These are phyloP conservation scores for Paratilapia polleni DNA, from an alignment of 2,113 vertebrate genomes.

Conservation along the genomic window DNA sequence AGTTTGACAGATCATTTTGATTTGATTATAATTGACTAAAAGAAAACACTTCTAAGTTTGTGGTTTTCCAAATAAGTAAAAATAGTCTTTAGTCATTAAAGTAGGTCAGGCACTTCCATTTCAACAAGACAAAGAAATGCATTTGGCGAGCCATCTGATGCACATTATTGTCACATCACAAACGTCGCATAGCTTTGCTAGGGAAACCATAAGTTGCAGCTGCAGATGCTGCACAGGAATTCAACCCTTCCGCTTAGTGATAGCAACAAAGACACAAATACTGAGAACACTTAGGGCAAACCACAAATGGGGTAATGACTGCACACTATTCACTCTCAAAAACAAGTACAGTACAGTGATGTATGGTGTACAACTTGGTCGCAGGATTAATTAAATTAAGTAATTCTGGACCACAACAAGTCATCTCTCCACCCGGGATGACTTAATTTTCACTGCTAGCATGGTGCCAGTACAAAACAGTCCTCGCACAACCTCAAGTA, in stretches of 20 bases:
- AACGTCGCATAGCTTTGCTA: not conserved
- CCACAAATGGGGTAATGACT: conserved; percentile 39
- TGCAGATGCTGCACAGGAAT: conserved; percentile 38
- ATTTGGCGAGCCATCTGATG: not conserved
- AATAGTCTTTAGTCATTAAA: conserved; percentile 7
- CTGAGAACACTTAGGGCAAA: conserved; percentile 15
- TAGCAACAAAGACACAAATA: conserved; percentile 17
- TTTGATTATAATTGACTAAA: not conserved
- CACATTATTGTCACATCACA: not conserved
- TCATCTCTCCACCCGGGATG: not conserved
- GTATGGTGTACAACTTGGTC: not conserved
- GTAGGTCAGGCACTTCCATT: not conserved
- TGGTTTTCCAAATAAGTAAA: not conserved
- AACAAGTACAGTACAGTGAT: not conserved
- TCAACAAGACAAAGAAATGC: not conserved
- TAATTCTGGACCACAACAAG: not conserved
- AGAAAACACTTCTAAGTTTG: not conserved
- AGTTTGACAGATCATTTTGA: not conserved
- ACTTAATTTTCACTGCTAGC: conserved; percentile 13
- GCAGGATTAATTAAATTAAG: not conserved
- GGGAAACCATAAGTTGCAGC: conserved; percentile 29
- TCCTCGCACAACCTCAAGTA: conserved; percentile 8
- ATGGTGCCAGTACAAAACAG: not conserved
- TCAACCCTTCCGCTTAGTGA: conserved; percentile 44
- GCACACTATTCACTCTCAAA: conserved; percentile 8